These are phyloP conservation scores for Alfaro cultratus DNA, from an alignment of 2,797 vertebrate genomes.

Conservation along the genomic window DNA sequence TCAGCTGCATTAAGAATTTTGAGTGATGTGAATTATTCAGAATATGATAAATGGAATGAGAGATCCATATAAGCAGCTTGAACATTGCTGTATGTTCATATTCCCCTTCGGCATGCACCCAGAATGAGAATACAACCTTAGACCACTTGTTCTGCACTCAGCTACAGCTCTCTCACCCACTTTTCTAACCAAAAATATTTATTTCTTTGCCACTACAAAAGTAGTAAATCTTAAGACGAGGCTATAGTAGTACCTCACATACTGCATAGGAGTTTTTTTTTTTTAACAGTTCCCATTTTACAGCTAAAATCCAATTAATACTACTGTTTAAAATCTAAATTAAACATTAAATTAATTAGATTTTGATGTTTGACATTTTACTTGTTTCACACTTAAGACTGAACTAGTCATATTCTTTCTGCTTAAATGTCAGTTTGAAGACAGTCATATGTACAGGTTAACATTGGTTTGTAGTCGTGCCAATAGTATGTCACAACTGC, in stretches of 20 bases:
- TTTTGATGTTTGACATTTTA: not conserved
- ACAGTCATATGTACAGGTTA: not conserved
- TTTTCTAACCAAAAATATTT: constrained; percentile 51
- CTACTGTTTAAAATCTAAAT: not conserved
- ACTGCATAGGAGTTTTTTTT: constrained; percentile 20
- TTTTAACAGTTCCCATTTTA: constrained; percentile 14
- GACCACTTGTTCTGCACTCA: constrained; percentile 56
- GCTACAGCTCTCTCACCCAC: constrained; percentile 28
- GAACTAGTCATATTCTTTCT: not conserved
- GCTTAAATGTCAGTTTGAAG: not conserved
- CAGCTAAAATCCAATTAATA: not conserved
- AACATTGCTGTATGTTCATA: constrained; percentile 52
- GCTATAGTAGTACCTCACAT: constrained; percentile 16
- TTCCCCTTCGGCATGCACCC: constrained; percentile 56
- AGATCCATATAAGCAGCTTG: constrained; percentile 72
- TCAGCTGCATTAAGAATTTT: constrained; percentile 68
- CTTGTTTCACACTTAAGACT: not conserved
- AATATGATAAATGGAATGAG: constrained; percentile 77
- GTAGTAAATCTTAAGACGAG: constrained; percentile 28
- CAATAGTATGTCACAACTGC: not conserved
- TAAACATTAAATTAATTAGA: not conserved
- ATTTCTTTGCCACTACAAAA: constrained; percentile 36
- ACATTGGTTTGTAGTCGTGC: not conserved
- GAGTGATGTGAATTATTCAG: constrained; percentile 79
- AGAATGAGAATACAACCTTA: constrained; percentile 67